phyloP scores from a whole-genome alignment of 2,888 invertebrate genomes.

The Parnassius glacialis region DNA sequence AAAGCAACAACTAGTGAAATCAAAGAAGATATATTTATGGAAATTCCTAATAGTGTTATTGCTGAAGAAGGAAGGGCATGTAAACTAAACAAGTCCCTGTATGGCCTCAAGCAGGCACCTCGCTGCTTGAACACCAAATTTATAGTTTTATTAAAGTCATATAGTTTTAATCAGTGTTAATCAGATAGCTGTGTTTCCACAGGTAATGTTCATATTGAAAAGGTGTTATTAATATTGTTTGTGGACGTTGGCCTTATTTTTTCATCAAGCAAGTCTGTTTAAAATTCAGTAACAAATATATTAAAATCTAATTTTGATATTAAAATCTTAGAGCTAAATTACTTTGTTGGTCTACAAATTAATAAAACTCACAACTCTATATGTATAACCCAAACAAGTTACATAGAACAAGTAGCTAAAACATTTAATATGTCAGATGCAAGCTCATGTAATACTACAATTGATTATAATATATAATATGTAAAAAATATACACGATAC shows the following conservation, averaged over 20 bases:
- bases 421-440: conserved; percentile 35
- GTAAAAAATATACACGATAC: conserved; percentile 19
- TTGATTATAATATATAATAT: conserved; percentile 28
- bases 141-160: conserved; percentile 29
- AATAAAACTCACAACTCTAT: conserved; percentile 22
- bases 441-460: conserved; percentile 26
- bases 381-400: conserved; percentile 31
- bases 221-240: conserved; percentile 37
- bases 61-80: conserved; percentile 11
- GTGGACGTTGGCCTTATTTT: conserved; percentile 39
- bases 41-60: conserved; percentile 31
- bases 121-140: conserved; percentile 37
- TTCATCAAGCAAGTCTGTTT: conserved; percentile 24
- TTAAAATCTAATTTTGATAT: conserved; percentile 35
- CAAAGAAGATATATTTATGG: conserved; percentile 35
- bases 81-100: conserved; percentile 36
- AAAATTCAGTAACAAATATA: conserved; percentile 27
- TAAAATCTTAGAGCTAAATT: conserved; percentile 30
- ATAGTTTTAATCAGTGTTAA: conserved; percentile 34
- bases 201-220: conserved; percentile 30
- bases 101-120: conserved; percentile 38
- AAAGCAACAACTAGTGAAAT: too few species aligned
- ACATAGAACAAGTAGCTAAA: conserved; percentile 32
- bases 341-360: conserved; percentile 32
- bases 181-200: conserved; percentile 37